These are phyloP conservation scores for Chloropsis cyanopogon DNA, from an alignment of 2,113 vertebrate genomes.

Conservation along the genomic window DNA sequence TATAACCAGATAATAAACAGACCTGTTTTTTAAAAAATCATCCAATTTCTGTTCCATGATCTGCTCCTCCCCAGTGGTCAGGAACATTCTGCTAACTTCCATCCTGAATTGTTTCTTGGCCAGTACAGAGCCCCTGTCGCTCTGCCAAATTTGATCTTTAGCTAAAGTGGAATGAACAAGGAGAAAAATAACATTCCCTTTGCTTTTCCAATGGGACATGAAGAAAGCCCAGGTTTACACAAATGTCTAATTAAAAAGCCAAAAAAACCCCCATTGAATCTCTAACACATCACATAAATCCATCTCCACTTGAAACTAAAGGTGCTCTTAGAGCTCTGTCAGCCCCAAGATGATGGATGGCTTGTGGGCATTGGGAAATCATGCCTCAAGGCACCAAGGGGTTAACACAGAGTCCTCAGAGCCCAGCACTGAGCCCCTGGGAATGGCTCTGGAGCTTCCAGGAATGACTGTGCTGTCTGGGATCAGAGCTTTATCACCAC, in stretches of 20 bases:
- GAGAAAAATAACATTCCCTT: neutral
- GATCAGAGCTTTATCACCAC: neutral
- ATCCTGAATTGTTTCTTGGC: neutral
- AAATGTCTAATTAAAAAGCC: neutral
- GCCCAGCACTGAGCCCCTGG: neutral
- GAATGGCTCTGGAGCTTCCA: neutral
- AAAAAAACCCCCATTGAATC: neutral
- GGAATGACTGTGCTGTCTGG: neutral
- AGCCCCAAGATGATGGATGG: neutral
- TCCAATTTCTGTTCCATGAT: neutral
- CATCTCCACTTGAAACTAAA: neutral
- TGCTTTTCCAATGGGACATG: neutral
- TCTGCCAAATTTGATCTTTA: slow-evolving; percentile 30
- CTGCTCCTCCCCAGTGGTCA: neutral
- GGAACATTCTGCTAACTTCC: neutral
- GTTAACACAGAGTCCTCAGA: neutral
- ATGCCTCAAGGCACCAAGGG: neutral
- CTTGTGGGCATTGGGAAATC: neutral
- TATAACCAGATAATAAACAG: neutral
- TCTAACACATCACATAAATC: neutral
- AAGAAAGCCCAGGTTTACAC: neutral
- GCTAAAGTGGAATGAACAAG: neutral
- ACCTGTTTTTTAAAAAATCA: neutral
- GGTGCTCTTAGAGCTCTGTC: neutral
- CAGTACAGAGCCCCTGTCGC: neutral